Conservation (phyloP, 2,113 vertebrate species). For the Rhinolophus ferrumequinum region DNA sequence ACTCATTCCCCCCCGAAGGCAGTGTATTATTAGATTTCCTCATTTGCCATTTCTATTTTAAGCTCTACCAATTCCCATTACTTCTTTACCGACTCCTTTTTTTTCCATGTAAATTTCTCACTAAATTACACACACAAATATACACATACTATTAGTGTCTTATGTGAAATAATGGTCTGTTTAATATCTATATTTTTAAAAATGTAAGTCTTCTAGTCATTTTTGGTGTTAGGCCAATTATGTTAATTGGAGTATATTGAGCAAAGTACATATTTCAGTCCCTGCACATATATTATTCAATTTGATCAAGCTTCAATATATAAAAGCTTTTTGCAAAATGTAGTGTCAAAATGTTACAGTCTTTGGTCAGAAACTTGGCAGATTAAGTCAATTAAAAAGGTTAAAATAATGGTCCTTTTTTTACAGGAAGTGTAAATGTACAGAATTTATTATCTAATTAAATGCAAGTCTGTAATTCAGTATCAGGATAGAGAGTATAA, state of each 20-base stretch:
- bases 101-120: background rate
- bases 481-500: slow-evolving; percentile 56
- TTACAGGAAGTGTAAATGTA: slow-evolving; percentile 78
- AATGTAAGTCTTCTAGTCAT: slow-evolving; percentile 63
- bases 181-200: slow-evolving; percentile 46
- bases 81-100: background rate
- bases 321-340: slow-evolving; percentile 82
- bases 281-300: slow-evolving; percentile 73
- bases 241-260: slow-evolving; percentile 75
- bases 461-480: slow-evolving; percentile 70
- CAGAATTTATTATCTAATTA: slow-evolving; percentile 79
- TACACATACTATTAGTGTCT: slow-evolving; percentile 3
- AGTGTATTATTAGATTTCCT: background rate
- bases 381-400: slow-evolving; percentile 79
- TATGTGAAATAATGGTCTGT: background rate
- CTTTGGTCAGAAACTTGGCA: slow-evolving; percentile 81
- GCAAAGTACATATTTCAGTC: slow-evolving; percentile 77
- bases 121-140: slow-evolving; percentile 10
- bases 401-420: slow-evolving; percentile 73
- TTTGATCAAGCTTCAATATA: slow-evolving; percentile 72
- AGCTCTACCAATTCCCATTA: background rate
- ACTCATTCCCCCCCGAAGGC: background rate
- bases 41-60: background rate
- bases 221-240: slow-evolving; percentile 75
- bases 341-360: slow-evolving; percentile 78